Evolutionary conservation across 2,797 vertebrate genomes (phyloP), one percentile per base, ranked within the genome.

Genomic region (Phrynocephalus guinanensis): DNA sequence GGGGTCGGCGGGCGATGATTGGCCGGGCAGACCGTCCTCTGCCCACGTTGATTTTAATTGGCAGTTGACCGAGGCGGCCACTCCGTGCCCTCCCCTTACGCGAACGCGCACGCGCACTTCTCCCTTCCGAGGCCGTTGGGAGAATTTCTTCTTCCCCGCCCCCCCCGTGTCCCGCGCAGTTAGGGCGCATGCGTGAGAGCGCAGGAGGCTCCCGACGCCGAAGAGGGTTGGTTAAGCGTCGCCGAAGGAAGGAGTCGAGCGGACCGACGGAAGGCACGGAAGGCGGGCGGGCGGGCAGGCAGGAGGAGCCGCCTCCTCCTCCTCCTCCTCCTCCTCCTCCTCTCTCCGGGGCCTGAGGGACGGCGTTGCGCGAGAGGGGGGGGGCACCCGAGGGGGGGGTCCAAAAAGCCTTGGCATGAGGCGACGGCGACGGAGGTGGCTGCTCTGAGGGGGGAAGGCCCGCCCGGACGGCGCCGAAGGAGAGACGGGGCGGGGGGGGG

Each of bases 261-360:
- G 10, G 16, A 60, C 68, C 75, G 86, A 83, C 81, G 86, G 73
- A 71, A 87, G 81, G 50, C 81, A n/a, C n/a, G n/a, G n/a, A n/a
- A n/a, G n/a, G n/a, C n/a, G n/a, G n/a, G n/a, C n/a, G n/a, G n/a
- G n/a, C n/a, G 86, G 48, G 26, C 1, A 66, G 8, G 82, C 33
- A 70, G 85, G 33, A 44, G 84, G 33, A 6, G 60, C 66, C 26
- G 60, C 38, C 60, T 13, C 52, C 3, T 33, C 48, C 6, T 66
- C 67, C 28, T 5, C 30, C 20, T 15, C 33, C 33, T 33, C 33
- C 60, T 13, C 52, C 3, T 33, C 48, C 6, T 66, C 67, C 33
- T 66, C 52, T 3, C 7, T 60, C 48, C 33, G n/a, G 38, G 86
- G 81, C 81, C 81, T 78, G 56, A 13, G 66, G 60, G 73, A 83